Percentiles rank a stretch among this genome's conserved stretches.
phyloP scores from a whole-genome alignment of 2,797 vertebrate species.

The Gymnoscopelus braueri region DNA sequence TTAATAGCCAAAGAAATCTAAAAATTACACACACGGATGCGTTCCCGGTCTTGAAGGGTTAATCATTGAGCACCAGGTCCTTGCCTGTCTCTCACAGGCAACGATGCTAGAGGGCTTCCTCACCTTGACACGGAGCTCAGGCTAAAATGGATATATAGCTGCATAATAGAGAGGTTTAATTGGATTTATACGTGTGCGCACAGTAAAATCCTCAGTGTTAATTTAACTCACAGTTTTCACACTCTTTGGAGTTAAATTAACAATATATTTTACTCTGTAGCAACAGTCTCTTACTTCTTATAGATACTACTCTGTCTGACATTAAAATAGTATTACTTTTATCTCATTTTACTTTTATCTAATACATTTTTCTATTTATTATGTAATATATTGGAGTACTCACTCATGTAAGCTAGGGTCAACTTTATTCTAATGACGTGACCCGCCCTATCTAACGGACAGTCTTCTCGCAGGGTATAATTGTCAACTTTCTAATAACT shows the following conservation, averaged over 20 bases:
- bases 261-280: no score
- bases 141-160: conserved; percentile 24
- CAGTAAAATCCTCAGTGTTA: no score
- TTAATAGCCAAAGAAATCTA: no score
- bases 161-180: neutral
- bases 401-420: conserved; percentile 48
- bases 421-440: conserved; percentile 41
- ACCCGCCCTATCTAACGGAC: no score
- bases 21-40: no score
- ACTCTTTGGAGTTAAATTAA: no score
- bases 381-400: conserved; percentile 50
- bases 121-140: conserved; percentile 49
- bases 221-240: no score
- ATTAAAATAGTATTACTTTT: neutral
- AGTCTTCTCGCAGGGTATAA: no score
- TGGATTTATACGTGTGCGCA: neutral
- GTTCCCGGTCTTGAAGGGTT: conserved; percentile 8
- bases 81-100: conserved; percentile 52
- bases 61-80: conserved; percentile 71
- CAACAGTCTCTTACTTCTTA: no score
- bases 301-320: no score
- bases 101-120: conserved; percentile 35
- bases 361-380: conserved; percentile 26
- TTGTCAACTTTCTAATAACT: no score
- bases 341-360: conserved; percentile 12